A percentile compares a stretch with the other conserved stretches of the same genome.
These are phyloP conservation scores for Eriosoma lanigerum DNA, from an alignment of 1,140 invertebrate species.

Conservation along the genomic window DNA sequence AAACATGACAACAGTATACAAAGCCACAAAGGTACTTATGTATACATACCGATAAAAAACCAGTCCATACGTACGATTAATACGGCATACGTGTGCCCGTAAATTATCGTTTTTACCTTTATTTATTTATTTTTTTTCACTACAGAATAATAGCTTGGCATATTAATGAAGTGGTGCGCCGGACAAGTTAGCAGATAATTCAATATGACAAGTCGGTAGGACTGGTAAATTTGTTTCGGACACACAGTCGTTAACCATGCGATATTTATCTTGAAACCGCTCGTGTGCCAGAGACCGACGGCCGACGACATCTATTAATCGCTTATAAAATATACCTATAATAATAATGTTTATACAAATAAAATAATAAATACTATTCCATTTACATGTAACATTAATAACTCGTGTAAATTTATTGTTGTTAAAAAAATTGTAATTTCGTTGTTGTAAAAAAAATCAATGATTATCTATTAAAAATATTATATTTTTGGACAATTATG, in stretches of 20 bases:
- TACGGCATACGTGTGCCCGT: neutral
- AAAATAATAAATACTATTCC: neutral
- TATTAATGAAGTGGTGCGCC: slow-evolving; percentile 46
- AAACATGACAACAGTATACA: neutral
- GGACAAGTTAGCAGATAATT: slow-evolving; percentile 49
- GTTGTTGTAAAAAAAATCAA: too few species aligned
- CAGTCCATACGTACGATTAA: neutral
- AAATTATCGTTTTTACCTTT: slow-evolving; percentile 45
- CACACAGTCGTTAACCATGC: slow-evolving; percentile 33
- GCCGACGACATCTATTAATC: slow-evolving; percentile 49
- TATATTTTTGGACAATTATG: too few species aligned
- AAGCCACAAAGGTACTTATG: neutral
- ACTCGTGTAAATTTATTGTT: too few species aligned
- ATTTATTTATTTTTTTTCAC: too few species aligned
- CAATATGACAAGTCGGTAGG: slow-evolving; percentile 47
- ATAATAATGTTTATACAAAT: neutral
- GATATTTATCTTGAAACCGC: slow-evolving; percentile 36
- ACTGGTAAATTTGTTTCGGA: slow-evolving; percentile 50
- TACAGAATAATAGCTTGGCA: slow-evolving; percentile 34
- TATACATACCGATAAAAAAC: slow-evolving; percentile 20
- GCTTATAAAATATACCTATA: slow-evolving; percentile 16
- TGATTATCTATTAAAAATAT: too few species aligned
- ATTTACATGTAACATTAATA: too few species aligned
- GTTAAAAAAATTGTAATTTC: too few species aligned
- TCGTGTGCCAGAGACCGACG: slow-evolving; percentile 30